A percentile compares a stretch with the other conserved stretches of the same genome.
phyloP scores from a whole-genome alignment of 2,113 vertebrate genomes.

The Chitala chitala region DNA sequence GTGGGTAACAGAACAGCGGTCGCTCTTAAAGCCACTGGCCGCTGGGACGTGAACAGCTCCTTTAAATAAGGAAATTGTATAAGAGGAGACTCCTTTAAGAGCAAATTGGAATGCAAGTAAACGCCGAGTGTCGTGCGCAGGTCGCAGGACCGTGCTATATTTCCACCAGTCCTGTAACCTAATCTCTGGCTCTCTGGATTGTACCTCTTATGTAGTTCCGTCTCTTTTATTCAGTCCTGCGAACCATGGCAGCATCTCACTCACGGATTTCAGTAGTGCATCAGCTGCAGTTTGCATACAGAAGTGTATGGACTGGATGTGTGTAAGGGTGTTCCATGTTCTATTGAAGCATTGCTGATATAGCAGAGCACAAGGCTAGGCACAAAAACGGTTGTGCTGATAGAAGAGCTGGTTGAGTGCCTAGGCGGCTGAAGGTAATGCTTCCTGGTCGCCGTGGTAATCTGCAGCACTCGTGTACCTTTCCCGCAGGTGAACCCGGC shows the following conservation, averaged over 20 bases:
- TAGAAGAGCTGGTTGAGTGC: not conserved
- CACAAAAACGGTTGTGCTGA: not conserved
- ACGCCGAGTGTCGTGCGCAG: conserved; percentile 1
- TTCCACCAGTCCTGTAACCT: conserved; percentile 6
- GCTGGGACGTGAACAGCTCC: not conserved
- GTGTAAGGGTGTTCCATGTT: not conserved
- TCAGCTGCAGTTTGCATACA: not conserved
- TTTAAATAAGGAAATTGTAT: too few species aligned
- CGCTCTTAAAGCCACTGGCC: not conserved
- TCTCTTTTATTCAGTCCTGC: not conserved
- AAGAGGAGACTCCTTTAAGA: not conserved
- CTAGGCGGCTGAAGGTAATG: not conserved
- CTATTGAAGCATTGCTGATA: not conserved
- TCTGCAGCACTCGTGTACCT: conserved; percentile 1
- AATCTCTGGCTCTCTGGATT: conserved; percentile 10
- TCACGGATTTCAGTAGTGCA: not conserved
- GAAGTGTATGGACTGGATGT: not conserved
- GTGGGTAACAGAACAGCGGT: not conserved
- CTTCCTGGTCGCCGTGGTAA: not conserved
- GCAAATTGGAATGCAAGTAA: not conserved
- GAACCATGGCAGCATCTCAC: not conserved
- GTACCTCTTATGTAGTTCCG: not conserved
- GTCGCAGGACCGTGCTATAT: conserved; percentile 3
- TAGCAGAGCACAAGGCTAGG: not conserved
- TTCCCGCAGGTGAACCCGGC: not conserved